Percentiles rank a stretch among this genome's conserved stretches.
These are phyloP conservation scores for Scaptomyza flava DNA, from an alignment of 2,888 invertebrate species.

Conservation along the genomic window DNA sequence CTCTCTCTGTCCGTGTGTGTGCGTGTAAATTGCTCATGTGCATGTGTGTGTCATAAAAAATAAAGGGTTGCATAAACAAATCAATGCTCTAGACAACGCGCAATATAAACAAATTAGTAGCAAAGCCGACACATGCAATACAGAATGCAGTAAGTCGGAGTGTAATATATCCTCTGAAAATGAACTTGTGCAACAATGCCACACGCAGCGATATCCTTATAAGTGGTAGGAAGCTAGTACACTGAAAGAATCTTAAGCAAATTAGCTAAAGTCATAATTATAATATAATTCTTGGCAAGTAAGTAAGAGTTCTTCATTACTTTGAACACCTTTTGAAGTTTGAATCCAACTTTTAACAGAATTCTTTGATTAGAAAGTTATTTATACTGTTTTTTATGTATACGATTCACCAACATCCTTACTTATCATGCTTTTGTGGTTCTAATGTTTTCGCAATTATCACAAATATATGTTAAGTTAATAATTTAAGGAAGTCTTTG, in stretches of 20 bases:
- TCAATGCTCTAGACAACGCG: slow-evolving; percentile 32
- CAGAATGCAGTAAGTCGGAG: slow-evolving; percentile 10
- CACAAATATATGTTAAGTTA: too few relatives aligned
- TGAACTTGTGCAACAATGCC: slow-evolving; percentile 28
- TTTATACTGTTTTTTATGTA: too few relatives aligned
- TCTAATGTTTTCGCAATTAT: too few relatives aligned
- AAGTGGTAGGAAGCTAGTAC: not conserved
- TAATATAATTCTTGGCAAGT: too few relatives aligned
- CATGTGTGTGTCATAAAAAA: slow-evolving; percentile 59
- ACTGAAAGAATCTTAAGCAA: not conserved
- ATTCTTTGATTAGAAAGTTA: too few relatives aligned
- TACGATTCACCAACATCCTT: too few relatives aligned
- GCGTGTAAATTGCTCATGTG: slow-evolving; percentile 12
- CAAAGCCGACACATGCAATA: slow-evolving; percentile 39
- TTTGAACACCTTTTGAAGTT: too few relatives aligned
- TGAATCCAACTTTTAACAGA: too few relatives aligned
- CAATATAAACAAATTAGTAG: slow-evolving; percentile 62
- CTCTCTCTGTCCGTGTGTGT: slow-evolving; percentile 2
- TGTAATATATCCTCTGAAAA: not conserved
- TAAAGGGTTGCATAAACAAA: slow-evolving; percentile 67
- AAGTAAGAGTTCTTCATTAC: too few relatives aligned
- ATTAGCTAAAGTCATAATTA: not conserved
- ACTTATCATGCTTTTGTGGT: too few relatives aligned
- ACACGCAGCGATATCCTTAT: slow-evolving; percentile 60
- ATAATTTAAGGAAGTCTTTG: too few relatives aligned